phyloP scores from a whole-genome alignment of 2,888 invertebrate species.

The Seira ritae region DNA sequence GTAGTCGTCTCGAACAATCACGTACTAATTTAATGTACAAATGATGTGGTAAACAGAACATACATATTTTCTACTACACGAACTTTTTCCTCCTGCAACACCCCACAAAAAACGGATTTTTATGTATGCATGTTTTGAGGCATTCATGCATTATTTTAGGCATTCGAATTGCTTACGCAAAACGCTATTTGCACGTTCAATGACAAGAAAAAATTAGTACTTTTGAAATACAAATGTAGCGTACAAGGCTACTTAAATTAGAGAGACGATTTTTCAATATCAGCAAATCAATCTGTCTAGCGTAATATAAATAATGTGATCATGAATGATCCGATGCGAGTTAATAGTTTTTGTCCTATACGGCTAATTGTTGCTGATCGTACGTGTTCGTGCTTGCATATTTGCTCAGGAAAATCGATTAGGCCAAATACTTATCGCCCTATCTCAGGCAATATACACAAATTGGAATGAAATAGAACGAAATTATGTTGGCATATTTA shows the following conservation, averaged over 20 bases:
- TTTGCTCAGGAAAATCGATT: background rate
- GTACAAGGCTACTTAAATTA: slow-evolving; percentile 5
- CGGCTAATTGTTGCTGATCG: background rate
- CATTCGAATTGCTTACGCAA: background rate
- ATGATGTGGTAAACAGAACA: too few species aligned
- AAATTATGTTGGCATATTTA: background rate
- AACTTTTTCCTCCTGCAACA: background rate
- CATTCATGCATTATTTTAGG: background rate
- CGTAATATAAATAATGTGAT: too few species aligned
- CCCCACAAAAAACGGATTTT: background rate
- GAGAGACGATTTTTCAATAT: background rate
- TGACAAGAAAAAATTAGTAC: background rate
- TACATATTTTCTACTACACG: too few species aligned
- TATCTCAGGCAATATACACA: background rate
- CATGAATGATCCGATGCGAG: background rate
- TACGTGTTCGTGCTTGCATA: background rate
- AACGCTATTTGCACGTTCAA: background rate
- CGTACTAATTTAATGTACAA: too few species aligned
- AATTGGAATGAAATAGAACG: background rate
- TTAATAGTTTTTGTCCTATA: background rate
- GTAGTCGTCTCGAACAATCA: too few species aligned
- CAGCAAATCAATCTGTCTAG: background rate
- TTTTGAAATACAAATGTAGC: background rate
- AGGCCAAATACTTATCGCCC: background rate
- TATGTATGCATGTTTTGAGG: background rate